These are phyloP conservation scores for Burhinus bistriatus DNA, from an alignment of 2,113 vertebrate genomes.

Conservation along the genomic window DNA sequence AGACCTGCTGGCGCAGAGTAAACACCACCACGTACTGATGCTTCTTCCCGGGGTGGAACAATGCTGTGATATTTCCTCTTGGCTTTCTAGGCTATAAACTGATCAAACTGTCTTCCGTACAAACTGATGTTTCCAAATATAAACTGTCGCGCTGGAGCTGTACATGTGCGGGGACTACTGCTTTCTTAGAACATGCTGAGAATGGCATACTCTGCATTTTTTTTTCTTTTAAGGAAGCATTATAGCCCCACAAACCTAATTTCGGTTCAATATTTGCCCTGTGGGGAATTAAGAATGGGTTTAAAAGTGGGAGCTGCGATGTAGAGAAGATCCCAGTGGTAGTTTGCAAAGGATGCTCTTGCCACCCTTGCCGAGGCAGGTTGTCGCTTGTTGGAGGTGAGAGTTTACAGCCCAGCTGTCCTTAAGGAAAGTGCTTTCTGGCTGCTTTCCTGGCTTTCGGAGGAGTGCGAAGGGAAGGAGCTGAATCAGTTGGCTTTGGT, in stretches of 20 bases:
- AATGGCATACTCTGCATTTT: fast-evolving
- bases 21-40: background rate
- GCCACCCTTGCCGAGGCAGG: fast-evolving
- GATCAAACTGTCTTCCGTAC: background rate
- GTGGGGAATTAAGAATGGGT: background rate
- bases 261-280: fast-evolving
- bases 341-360: background rate
- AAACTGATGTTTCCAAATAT: background rate
- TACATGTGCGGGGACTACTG: background rate
- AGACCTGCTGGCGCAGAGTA: background rate
- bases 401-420: background rate
- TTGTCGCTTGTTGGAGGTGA: background rate
- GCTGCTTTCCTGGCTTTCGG: background rate
- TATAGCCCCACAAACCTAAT: background rate
- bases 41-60: background rate
- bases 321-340: fast-evolving
- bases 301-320: background rate
- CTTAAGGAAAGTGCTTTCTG: background rate
- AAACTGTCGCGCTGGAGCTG: background rate
- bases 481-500: fast-evolving
- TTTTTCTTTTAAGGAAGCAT: background rate
- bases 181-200: background rate
- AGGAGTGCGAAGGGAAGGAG: background rate
- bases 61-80: background rate
- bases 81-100: background rate